phyloP scores from a whole-genome alignment of 2,113 vertebrate genomes.

The Fulmarus glacialis region DNA sequence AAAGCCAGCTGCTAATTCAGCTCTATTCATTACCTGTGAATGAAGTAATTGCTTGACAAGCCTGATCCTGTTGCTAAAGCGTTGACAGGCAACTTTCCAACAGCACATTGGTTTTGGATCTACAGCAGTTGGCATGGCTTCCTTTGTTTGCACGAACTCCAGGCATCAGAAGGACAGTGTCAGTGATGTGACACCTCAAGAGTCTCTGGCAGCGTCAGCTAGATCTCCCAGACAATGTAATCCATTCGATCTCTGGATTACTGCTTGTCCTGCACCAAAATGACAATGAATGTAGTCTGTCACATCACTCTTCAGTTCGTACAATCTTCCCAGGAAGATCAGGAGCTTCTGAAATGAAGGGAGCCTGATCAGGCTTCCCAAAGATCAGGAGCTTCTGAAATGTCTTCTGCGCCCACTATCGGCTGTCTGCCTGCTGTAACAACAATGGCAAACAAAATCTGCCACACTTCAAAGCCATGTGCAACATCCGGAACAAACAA shows the following conservation, averaged over 20 bases:
- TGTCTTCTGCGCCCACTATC: neutral
- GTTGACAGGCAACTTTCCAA: neutral
- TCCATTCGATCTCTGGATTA: neutral
- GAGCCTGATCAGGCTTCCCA: neutral
- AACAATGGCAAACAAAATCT: neutral
- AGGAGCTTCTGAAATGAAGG: neutral
- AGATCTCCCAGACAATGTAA: neutral
- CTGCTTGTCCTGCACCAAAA: neutral
- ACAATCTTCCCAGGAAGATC: neutral
- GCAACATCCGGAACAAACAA: neutral
- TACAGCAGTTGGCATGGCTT: neutral
- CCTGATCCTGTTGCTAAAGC: neutral
- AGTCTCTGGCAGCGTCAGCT: neutral
- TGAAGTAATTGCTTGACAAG: neutral
- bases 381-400: neutral
- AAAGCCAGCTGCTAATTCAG: neutral
- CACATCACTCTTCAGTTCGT: neutral
- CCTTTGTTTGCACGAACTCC: neutral
- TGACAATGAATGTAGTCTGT: neutral
- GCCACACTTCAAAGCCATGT: neutral
- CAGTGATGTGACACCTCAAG: neutral
- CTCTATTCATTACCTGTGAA: neutral
- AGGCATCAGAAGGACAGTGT: neutral
- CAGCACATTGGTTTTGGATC: neutral
- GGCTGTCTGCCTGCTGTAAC: neutral